Evolutionary conservation across 2,797 vertebrate genomes (phyloP), one percentile per base, ranked within the genome.

Genomic region (Gorsachius magnificus): DNA sequence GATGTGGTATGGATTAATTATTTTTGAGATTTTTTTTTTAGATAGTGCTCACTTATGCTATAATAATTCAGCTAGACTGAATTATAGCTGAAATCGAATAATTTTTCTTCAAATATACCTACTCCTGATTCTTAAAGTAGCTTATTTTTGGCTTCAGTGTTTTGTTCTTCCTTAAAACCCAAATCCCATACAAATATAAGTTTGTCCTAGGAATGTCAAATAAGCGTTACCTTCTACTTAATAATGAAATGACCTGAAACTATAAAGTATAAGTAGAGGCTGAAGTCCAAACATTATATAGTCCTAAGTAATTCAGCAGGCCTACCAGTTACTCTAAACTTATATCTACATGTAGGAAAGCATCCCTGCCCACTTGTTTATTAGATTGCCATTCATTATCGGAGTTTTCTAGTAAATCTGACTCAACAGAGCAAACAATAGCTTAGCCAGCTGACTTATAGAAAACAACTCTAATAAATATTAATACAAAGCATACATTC

Each of bases 11-110:
- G 71, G 50, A 11, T 20, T 95, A 92, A 83, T 88, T 83, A 60
- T 83, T 93, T 81, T 74, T 87, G 89, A 92, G 83, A 70, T 74
- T 54, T 75, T 92, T 90, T 96, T 94, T 58, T 71, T 94, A 84
- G 13, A 17, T 38, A n/a, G 13, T n/a, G 15, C 53, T 61, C 2
- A 1, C 18, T 68, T 60, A n/a, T 16, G 24, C 28, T 58, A 7
- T 12, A 68, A 29, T 54, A 50, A 84, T 68, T 87, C 50, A 77
- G 33, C 36, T 81, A 25, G 45, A 51, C 20, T 54, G 33, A 58
- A 48, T 48, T 43, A 46, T 13, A 78, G 33, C 8, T 54, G 53
- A 71, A 83, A 18, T 72, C 21, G 60, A 1, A 72, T 12, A 3
- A 19, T 48, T 56, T 56, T 36, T 45, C 87, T 87, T 31, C 29